Evolutionary conservation across 2,113 vertebrate species (phyloP), one percentile per base, ranked within the genome.

Genomic region (Ancistrus triradiatus): DNA sequence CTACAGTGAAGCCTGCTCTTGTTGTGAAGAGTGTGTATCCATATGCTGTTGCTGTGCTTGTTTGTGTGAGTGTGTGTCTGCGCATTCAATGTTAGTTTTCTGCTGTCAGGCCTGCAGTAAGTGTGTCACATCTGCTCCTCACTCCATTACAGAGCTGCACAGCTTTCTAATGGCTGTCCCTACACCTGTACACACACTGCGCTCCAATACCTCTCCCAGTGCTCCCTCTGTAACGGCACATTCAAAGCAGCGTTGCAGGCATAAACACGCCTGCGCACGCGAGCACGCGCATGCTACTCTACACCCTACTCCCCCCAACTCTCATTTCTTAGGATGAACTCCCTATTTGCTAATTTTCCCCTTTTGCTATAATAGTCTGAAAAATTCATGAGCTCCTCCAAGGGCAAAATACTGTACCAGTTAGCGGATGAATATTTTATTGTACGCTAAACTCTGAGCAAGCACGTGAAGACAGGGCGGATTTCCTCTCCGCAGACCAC

Each of bases 371-470:
- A 74, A 61, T 61, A 65, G 76, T 76, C 78, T 87, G 79, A 88
- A 88, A 84, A 85, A 86, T 88, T 80, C 77, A 87, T 85, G 78
- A 79, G 81, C 71, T 82, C 76, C 77, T 83, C 78, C 80, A 76
- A 82, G 77, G 78, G 76, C 71, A 81, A 86, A 86, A 80, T 72
- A 79, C 80, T 78, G 79, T 68, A 82, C 81, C 82, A 85, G 82
- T 88, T 87, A 87, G 78, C 71, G 66, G 69, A 85, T 87, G 68
- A 84, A 88, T 88, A 88, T 86, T 86, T 88, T 75, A 86, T 86
- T 69, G 74, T 64, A 73, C 63, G 78, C 79, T 84, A 83, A 83
- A 79, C 83, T 81, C 80, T 22, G 48, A 73, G 76, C 76, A 77
- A 55, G 46, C 24, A 25, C 18, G 37, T 51, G 46, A 66, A 67